Base-by-base conservation (phyloP, 2,888 invertebrate genomes). In the Drosophila prolongata region DNA sequence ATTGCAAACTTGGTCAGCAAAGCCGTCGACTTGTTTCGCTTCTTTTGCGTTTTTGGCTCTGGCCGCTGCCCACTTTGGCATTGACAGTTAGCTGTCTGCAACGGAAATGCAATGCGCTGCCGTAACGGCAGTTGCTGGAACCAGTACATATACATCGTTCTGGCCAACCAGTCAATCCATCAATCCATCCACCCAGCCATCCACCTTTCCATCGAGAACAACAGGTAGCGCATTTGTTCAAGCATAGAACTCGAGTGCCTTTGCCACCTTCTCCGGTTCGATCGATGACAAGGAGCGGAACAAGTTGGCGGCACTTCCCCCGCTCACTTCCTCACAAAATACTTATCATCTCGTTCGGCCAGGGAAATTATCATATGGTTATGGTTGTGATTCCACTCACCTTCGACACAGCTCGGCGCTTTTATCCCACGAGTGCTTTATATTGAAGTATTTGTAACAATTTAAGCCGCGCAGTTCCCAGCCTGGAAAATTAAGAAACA, bases 361-460 rank as follows among this genome's bases (percentile, higher is more conserved):
- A 52, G 56, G 70, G 37, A 81, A 73, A 85, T 84, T 75, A 85
- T 70, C 71, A 83, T 79, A 75, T 75, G 75, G 75, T 87, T 85
- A 76, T 89, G 81, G 79, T 79, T 56, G 64, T 76, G 71, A 67
- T 68, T 85, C 78, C 72, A 92, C 93, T 94, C 94, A 98, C 98
- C 97, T 97, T 94, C 97, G 96, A 94, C 98, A 98, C 93, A 98
- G 94, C 93, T 98, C 97, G 78, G 97, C 97, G 82, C 98, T 97
- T 94, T 97, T 97, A 93, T 97, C 97, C 98, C 98, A 98, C 78
- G 98, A 98, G 94, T 98, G 98, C 93, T 96, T 96, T 92, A 98
- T 98, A 93, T 97, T 97, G 93, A 98, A 98, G 94, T 97, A 98
- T 94, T 97, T 98, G 93, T 98, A 98, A 94, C 98, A 98, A 93